Evolutionary conservation across 2,888 invertebrate genomes (phyloP), one percentile per base, ranked within the genome.

Genomic region (Heliothis peltigera): DNA sequence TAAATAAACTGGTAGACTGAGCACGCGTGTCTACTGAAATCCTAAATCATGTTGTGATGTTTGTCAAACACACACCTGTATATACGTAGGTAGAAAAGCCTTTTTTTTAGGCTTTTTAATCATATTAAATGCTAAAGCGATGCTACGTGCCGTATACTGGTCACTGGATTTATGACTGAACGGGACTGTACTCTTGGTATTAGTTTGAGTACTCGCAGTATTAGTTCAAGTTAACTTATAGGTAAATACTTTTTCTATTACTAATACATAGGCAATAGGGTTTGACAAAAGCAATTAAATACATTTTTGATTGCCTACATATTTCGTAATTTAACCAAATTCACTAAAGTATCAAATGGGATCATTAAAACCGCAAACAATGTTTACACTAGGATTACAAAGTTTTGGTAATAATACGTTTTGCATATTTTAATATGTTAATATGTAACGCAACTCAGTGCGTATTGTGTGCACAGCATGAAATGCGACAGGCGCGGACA

Each of bases 341-440:
- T 32, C 32, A 12, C 32, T n/a, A 32, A n/a, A 47, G 43, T 39
- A 70, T 39, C 53, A 18, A 25, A 55, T 70, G 70, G 47, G 43
- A 46, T 52, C 35, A 53, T 32, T 51, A 25, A 44, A 42, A 63
- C 39, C 18, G 22, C 70, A 53, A 47, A 55, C 43, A 43, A 48
- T 59, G 47, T 64, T 56, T 56, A 64, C 44, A 64, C 65, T 49
- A n/a, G 77, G 46, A 57, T 70, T 76, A 71, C 64, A 64, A 71
- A 64, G n/a, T 32, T 59, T 77, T 77, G 66, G 53, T 51, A 53
- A 73, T 77, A 77, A 62, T 73, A 73, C 74, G 32, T 39, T 59
- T 73, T 66, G 61, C 74, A 66, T 77, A 73, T 62, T 65, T 77
- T 66, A 62, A 65, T 73, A 77, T 72, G 67, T 48, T 62, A 77